Evolutionary conservation across 2,797 vertebrate genomes (phyloP), one percentile per base, ranked within the genome.

Genomic region (Etheostoma nigrum): DNA sequence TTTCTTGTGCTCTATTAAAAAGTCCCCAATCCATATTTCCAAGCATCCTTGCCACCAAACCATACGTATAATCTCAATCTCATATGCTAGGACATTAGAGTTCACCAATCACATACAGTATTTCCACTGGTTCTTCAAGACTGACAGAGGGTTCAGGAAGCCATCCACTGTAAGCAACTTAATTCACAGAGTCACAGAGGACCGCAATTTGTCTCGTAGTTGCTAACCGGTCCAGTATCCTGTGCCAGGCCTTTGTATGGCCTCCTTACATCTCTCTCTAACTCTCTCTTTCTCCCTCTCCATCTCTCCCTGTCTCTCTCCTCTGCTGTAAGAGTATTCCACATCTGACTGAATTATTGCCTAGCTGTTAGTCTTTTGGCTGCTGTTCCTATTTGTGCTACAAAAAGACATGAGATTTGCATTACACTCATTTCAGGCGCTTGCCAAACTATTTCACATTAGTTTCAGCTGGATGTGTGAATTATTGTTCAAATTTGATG

Each of bases 401-500:
- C 88, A 92, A 90, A 93, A 94, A 89, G 85, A 93, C 91, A 93
- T 86, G 89, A 93, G 91, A 94, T 94, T 94, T 94, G 91, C 93
- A 93, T 92, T 94, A 91, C 89, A 86, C 84, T 91, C 86, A 91
- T 92, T 91, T 88, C 82, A 67, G 82, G 52, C 25, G 76, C 88
- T 87, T 93, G 94, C 91, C 91, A 95, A 93, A 94, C 91, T 88
- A 91, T 92, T 92, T 92, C 88, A 89, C 89, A 93, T 95, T 93
- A 89, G 90, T 94, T 93, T 94, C 92, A 93, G 92, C 90, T 89
- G 88, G 87, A 89, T 93, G 92, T 94, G 90, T 94, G 93, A 94
- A 93, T 93, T 93, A 94, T 94, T 92, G 91, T 94, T 92, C 92
- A 92, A 93, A 89, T 91, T 92, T 93, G 92, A 95, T 91, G 93